Conservation (phyloP, 2,113 vertebrate genomes). For the Aptenodytes patagonicus region DNA sequence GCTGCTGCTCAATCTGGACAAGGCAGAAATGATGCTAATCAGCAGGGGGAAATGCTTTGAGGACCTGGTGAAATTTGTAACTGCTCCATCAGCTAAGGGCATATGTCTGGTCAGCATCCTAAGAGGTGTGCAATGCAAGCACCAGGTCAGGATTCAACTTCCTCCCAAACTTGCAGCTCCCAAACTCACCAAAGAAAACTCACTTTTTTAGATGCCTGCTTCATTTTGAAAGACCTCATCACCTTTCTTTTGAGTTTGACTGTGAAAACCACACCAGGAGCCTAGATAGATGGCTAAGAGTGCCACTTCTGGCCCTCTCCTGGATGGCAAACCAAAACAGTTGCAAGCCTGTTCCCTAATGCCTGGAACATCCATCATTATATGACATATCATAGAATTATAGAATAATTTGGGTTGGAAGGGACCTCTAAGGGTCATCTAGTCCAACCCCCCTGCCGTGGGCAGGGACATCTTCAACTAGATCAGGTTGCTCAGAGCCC, state of each 20-base stretch:
- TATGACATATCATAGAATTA: neutral
- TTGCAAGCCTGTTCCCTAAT: neutral
- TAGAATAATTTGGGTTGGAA: too few relatives aligned
- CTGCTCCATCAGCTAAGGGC: slow-evolving; percentile 1
- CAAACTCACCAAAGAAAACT: neutral
- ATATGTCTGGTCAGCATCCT: neutral
- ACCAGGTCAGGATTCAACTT: neutral
- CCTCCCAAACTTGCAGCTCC: neutral
- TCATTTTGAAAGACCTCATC: neutral
- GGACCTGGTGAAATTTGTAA: slow-evolving; percentile 19
- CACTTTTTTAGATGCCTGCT: neutral
- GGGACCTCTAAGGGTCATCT: too few relatives aligned
- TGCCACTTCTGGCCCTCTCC: neutral
- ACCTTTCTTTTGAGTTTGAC: neutral
- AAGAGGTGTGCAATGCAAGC: neutral
- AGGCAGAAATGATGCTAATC: slow-evolving; percentile 21
- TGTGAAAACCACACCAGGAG: neutral
- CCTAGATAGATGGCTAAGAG: neutral
- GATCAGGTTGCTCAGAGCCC: too few relatives aligned
- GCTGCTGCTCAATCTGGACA: slow-evolving; percentile 40
- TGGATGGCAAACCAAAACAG: neutral
- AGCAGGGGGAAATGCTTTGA: neutral
- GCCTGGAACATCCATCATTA: neutral
- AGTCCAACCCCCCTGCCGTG: too few relatives aligned
- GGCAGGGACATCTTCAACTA: too few relatives aligned